These are phyloP conservation scores for Geotrupes spiniger DNA, from an alignment of 2,888 invertebrate species.

Conservation along the genomic window DNA sequence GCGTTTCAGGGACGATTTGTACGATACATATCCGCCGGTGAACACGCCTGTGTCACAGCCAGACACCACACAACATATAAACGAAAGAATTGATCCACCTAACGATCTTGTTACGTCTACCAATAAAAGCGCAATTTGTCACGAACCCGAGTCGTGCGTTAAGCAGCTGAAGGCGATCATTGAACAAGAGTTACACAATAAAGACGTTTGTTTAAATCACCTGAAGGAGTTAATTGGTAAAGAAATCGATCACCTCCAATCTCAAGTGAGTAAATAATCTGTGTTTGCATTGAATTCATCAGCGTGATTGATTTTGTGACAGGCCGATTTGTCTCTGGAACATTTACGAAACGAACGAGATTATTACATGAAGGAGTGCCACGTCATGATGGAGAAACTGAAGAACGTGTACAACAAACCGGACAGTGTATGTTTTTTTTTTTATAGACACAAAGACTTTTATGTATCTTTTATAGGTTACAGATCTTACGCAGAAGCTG, in stretches of 20 bases:
- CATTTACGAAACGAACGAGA: constrained; percentile 52
- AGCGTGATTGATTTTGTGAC: too few species aligned
- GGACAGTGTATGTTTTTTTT: constrained; percentile 10
- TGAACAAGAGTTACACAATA: constrained; percentile 13
- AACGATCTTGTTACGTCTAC: too few species aligned
- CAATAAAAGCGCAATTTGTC: constrained; percentile 2
- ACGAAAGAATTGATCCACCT: too few species aligned
- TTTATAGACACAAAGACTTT: background rate
- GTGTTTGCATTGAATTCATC: too few species aligned
- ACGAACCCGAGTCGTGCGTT: constrained; percentile 18
- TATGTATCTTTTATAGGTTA: constrained; percentile 16
- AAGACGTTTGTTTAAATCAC: constrained; percentile 19
- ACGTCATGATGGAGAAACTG: constrained; percentile 47
- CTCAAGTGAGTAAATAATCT: constrained; percentile 9
- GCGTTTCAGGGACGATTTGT: too few species aligned
- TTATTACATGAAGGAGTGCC: constrained; percentile 53
- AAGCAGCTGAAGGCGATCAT: constrained; percentile 13
- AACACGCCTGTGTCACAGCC: constrained; percentile 11
- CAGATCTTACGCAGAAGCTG: constrained; percentile 21
- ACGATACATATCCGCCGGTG: constrained; percentile 1
- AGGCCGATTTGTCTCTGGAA: constrained; percentile 32
- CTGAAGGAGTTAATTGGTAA: constrained; percentile 21
- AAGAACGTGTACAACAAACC: constrained; percentile 30
- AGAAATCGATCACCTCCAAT: constrained; percentile 21
- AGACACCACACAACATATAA: too few species aligned